These are phyloP conservation scores for Chromobotia macracanthus DNA, from an alignment of 2,797 vertebrate species.

Conservation along the genomic window DNA sequence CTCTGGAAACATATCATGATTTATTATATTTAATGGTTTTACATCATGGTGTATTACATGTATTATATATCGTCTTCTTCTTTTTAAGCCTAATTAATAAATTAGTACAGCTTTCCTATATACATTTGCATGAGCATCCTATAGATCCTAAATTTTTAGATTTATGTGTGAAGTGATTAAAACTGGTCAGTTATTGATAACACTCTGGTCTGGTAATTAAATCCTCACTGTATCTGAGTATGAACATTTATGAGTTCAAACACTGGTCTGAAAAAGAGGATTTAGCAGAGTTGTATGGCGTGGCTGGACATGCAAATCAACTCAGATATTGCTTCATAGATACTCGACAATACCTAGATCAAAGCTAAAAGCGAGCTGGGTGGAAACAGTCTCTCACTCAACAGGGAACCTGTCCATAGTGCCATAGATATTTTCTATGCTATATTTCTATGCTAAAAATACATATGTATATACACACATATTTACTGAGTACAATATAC, in stretches of 20 bases:
- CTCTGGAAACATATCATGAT: too few species aligned
- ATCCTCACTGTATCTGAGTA: background rate
- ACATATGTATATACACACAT: too few species aligned
- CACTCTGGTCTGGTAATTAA: background rate
- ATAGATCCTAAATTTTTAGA: background rate
- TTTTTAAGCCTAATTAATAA: too few species aligned
- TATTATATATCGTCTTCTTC: too few species aligned
- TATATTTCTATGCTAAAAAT: too few species aligned
- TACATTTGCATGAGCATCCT: background rate
- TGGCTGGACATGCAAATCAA: constrained; percentile 60
- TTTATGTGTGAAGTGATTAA: background rate
- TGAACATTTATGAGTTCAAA: background rate
- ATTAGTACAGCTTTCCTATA: background rate
- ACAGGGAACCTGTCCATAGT: constrained; percentile 10
- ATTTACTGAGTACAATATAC: too few species aligned
- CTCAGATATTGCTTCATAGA: constrained; percentile 53
- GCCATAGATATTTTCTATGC: too few species aligned
- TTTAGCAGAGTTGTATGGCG: background rate
- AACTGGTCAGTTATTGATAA: background rate
- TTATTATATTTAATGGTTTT: too few species aligned
- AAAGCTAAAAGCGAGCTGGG: background rate
- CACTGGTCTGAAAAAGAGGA: background rate
- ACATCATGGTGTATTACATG: too few species aligned
- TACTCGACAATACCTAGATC: constrained; percentile 37
- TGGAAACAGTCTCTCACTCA: background rate